Base-by-base conservation (phyloP, 2,797 vertebrate species). In the Psittacula derbiana region DNA sequence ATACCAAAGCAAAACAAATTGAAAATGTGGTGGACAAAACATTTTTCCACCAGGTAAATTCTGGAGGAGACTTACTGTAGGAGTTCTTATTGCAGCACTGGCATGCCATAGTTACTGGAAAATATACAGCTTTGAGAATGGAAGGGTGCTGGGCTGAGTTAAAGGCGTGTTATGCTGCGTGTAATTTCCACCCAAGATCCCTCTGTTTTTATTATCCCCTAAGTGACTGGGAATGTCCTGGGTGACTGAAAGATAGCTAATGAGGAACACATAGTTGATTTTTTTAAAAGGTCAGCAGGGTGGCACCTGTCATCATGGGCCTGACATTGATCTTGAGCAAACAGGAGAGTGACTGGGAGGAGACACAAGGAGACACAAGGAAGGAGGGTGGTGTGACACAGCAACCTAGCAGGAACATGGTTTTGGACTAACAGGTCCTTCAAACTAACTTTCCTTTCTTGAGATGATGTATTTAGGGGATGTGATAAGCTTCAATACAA, bases 41-140 rank as follows among this genome's bases (percentile, higher is more conserved):
- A 8, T 99, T 99, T 97, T 99, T 99, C 95, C 99, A 99, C 96
- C 99, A 99, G 98, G 99, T 99, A 97, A 95, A 60, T 95, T 90
- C 81, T 64, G 18, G 47, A 62, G 55, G 41, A 64, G 12, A 12
- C 62, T 67, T 70, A 25, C 69, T 78, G 27, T 21, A 8, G 30
- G 33, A 41, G 10, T 33, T 86, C 46, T 69, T 80, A 40, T 52
- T 38, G 67, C 30, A 69, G 46, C 25, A 16, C 23, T 82, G 18
- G 4, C 16, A 25, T 80, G 40, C 52, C 38, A 7, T 11, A 55
- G 41, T 84, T 92, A 76, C 20, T 41, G 49, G 16, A 31, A 58
- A 78, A 71, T 31, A 53, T 8, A 38, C 10, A 81, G 21, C 8
- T 91, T 53, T 73, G 66, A 72, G 33, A 50, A 30, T n/a, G 64